Conservation (phyloP, 2,113 vertebrate species). For the Ibidorhyncha struthersii region DNA sequence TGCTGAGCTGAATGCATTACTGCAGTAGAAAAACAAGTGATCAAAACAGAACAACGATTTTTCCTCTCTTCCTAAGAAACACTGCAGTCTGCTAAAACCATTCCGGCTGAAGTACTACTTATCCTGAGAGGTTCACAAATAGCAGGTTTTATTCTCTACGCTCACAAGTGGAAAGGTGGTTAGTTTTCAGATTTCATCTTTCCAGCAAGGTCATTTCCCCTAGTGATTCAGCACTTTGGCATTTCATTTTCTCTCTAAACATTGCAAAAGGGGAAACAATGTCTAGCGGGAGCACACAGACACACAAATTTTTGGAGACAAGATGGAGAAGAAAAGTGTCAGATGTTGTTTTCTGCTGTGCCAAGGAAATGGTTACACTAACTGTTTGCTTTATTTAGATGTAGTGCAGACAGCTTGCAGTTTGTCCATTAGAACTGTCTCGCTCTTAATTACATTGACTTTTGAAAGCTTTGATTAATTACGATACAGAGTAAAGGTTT, state of each 20-base stretch:
- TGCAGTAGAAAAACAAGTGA: not conserved
- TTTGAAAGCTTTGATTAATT: constrained; percentile 43
- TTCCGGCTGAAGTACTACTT: not conserved
- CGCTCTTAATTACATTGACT: constrained; percentile 30
- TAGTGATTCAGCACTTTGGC: not conserved
- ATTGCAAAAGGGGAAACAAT: not conserved
- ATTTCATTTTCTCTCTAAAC: not conserved
- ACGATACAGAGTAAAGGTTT: not conserved
- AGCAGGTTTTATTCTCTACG: not conserved
- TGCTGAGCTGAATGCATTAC: not conserved
- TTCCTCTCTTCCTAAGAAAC: not conserved
- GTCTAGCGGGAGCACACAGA: not conserved
- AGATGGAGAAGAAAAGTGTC: not conserved
- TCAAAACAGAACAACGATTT: not conserved
- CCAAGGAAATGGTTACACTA: not conserved
- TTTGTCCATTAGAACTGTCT: not conserved
- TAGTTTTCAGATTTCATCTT: constrained; percentile 13
- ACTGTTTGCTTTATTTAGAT: not conserved
- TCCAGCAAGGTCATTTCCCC: not conserved
- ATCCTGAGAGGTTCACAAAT: constrained; percentile 6
- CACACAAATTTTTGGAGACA: not conserved
- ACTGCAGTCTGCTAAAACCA: not conserved
- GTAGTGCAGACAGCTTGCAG: not conserved
- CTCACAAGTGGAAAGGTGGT: not conserved
- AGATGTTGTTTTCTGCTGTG: not conserved